phyloP scores from a whole-genome alignment of 92 coral and sea anemone species.

The Epizoanthus illoricatus region DNA sequence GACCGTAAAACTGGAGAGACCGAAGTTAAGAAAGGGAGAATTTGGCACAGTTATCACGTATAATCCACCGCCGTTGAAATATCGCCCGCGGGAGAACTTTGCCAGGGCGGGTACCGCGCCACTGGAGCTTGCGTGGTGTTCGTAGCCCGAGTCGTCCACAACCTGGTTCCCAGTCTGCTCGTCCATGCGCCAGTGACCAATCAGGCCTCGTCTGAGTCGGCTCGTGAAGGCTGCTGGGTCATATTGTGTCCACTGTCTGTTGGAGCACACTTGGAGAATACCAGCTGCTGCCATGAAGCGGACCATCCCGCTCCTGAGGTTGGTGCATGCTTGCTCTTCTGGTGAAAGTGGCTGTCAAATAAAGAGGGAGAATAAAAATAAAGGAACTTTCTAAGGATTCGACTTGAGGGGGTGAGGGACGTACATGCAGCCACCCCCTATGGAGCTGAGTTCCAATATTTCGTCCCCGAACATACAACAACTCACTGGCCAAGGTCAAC shows the following conservation, averaged over 20 bases:
- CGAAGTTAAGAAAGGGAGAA: constrained; percentile 49
- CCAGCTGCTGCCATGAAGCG: constrained; percentile 31
- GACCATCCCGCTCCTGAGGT: constrained; percentile 51
- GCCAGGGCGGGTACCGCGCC: neutral
- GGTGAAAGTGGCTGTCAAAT: neutral
- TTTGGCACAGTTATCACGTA: constrained; percentile 43
- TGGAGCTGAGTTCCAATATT: too few species aligned
- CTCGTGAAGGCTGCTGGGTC: too few species aligned
- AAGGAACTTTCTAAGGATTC: too few species aligned
- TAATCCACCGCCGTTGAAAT: constrained; percentile 44
- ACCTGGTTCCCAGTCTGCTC: constrained; percentile 70
- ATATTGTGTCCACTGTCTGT: too few species aligned
- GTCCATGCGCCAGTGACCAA: constrained; percentile 81
- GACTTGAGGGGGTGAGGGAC: too few species aligned
- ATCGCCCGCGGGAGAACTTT: constrained; percentile 49
- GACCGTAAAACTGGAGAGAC: constrained; percentile 57
- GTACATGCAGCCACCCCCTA: too few species aligned
- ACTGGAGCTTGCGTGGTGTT: neutral
- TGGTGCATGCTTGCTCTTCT: constrained; percentile 51
- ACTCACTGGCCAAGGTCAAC: too few species aligned
- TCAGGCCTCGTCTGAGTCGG: constrained; percentile 37
- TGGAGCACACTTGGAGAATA: constrained; percentile 41
- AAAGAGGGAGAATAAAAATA: too few species aligned
- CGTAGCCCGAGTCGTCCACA: constrained; percentile 26
- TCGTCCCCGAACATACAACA: too few species aligned